Conservation (phyloP, 2,888 invertebrate genomes). For the Germaria angustata region DNA sequence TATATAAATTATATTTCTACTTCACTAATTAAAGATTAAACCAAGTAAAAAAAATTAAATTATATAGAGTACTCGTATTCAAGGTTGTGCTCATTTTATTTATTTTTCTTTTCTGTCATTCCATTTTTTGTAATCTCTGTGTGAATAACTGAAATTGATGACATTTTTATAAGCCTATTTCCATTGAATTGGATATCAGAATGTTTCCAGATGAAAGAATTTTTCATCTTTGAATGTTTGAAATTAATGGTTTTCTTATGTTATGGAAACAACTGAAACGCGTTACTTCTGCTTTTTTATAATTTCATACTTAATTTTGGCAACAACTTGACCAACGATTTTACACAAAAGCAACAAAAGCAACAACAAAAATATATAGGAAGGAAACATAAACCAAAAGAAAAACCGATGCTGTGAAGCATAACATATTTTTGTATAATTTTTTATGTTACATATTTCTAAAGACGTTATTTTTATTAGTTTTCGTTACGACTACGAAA, state of each 20-base stretch:
- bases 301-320: slow-evolving; percentile 52
- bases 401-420: slow-evolving; percentile 21
- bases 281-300: slow-evolving; percentile 23
- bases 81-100: slow-evolving; percentile 35
- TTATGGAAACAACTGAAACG: slow-evolving; percentile 34
- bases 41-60: neutral
- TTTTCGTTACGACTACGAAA: neutral
- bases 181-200: slow-evolving; percentile 71
- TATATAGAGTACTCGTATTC: too few species aligned
- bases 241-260: slow-evolving; percentile 59
- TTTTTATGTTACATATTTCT: slow-evolving; percentile 18
- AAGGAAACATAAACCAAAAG: neutral
- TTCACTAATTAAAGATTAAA: slow-evolving; percentile 11
- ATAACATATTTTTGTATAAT: slow-evolving; percentile 27
- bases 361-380: neutral
- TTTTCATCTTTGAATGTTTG: slow-evolving; percentile 69
- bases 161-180: slow-evolving; percentile 48
- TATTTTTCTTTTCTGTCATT: slow-evolving; percentile 54
- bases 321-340: slow-evolving; percentile 52
- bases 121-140: slow-evolving; percentile 60
- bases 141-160: slow-evolving; percentile 51
- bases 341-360: neutral
- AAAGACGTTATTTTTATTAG: slow-evolving; percentile 40
- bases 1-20: neutral
- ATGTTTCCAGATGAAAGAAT: slow-evolving; percentile 77